These are phyloP conservation scores for Dendrolimus kikuchii DNA, from an alignment of 1,140 invertebrate species.

Conservation along the genomic window DNA sequence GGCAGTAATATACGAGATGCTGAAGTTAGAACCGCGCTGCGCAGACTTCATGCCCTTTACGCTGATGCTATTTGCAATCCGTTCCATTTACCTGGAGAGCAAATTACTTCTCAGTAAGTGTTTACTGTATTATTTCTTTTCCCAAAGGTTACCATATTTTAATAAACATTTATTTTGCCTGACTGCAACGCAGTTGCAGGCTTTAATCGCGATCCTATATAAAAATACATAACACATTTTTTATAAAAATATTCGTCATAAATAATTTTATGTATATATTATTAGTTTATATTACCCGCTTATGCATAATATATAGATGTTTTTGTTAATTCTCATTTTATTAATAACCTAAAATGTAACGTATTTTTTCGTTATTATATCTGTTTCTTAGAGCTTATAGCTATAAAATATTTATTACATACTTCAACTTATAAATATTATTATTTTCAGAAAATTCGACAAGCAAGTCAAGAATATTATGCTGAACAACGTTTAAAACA, in stretches of 20 bases:
- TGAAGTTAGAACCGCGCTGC: slow-evolving; percentile 94
- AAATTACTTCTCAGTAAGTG: slow-evolving; percentile 85
- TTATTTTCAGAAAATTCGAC: slow-evolving; percentile 76
- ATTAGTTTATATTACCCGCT: too few relatives aligned
- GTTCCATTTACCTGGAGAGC: slow-evolving; percentile 92
- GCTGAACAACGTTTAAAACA: slow-evolving; percentile 59
- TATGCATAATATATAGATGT: neutral
- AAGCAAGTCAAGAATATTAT: slow-evolving; percentile 76
- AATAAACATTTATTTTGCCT: too few relatives aligned
- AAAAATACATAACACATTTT: too few relatives aligned
- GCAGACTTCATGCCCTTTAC: slow-evolving; percentile 92
- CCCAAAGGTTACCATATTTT: too few relatives aligned
- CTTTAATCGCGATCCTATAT: too few relatives aligned
- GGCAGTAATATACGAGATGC: slow-evolving; percentile 92
- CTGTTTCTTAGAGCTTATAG: neutral
- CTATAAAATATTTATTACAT: neutral
- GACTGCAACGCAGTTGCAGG: too few relatives aligned
- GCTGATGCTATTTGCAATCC: slow-evolving; percentile 95
- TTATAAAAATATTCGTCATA: too few relatives aligned
- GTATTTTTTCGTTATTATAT: neutral
- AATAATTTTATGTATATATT: too few relatives aligned
- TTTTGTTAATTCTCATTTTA: too few relatives aligned
- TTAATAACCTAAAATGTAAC: too few relatives aligned
- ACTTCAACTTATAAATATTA: too few relatives aligned
- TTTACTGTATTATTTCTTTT: too few relatives aligned